Evolutionary conservation across 2,797 vertebrate species (phyloP).

Genomic region (Valencia hispanica): DNA sequence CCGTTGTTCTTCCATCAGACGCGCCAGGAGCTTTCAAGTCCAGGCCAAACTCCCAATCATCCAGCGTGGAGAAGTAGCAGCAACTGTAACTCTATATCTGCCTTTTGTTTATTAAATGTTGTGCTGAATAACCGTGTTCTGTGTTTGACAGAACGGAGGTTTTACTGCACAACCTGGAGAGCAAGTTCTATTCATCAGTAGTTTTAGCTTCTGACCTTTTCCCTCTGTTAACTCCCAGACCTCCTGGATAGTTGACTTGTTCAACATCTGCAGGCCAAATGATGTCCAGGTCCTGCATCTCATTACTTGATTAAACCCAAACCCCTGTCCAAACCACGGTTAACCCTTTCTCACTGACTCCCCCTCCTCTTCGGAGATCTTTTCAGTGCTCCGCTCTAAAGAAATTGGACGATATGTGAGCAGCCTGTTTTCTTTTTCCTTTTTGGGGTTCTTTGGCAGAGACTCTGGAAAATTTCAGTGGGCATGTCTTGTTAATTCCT

Average conservation of each 20-base stretch:
- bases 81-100: not conserved
- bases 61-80: constrained; percentile 25
- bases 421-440: constrained; percentile 47
- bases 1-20: constrained; percentile 42
- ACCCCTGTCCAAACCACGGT: not conserved
- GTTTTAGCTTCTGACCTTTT: constrained; percentile 30
- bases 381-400: constrained; percentile 30
- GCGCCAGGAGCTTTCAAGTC: constrained; percentile 61
- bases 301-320: constrained; percentile 35
- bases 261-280: constrained; percentile 52
- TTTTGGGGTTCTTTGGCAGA: constrained; percentile 68
- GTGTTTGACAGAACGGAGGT: not conserved
- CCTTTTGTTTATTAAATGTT: constrained; percentile 2
- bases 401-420: constrained; percentile 65
- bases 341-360: constrained; percentile 24
- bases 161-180: not conserved
- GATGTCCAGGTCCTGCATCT: constrained; percentile 28
- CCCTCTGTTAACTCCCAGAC: constrained; percentile 7
- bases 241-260: constrained; percentile 38
- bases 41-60: constrained; percentile 47
- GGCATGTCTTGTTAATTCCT: constrained; percentile 72
- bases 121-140: not conserved
- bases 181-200: constrained; percentile 9
- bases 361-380: constrained; percentile 14
- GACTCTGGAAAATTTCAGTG: constrained; percentile 70